These are phyloP conservation scores for Idaea straminata DNA, from an alignment of 2,888 invertebrate species.

Conservation along the genomic window DNA sequence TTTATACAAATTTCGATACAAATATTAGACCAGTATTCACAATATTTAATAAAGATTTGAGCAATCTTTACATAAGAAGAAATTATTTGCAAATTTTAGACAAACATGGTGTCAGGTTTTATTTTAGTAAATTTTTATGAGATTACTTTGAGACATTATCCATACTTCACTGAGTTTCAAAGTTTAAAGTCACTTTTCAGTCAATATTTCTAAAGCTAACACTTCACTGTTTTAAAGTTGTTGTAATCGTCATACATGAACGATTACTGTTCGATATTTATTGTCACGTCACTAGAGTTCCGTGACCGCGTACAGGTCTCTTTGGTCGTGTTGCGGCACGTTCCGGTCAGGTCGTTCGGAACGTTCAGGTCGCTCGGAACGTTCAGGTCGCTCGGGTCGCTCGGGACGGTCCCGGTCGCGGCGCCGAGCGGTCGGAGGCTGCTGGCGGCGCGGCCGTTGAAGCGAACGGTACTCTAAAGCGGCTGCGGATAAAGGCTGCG, in stretches of 20 bases:
- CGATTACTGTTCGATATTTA: conserved; percentile 14
- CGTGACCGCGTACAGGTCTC: conserved; percentile 87
- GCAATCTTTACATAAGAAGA: conserved; percentile 44
- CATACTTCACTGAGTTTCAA: background rate
- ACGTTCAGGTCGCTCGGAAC: conserved; percentile 84
- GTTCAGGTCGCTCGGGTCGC: conserved; percentile 58
- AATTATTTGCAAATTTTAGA: conserved; percentile 10
- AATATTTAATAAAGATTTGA: conserved; percentile 55
- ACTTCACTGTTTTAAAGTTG: background rate
- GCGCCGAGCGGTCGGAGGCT: conserved; percentile 33
- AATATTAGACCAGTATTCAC: conserved; percentile 52
- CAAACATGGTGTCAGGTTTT: background rate
- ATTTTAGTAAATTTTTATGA: background rate
- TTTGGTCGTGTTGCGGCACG: conserved; percentile 53
- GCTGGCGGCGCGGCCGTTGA: conserved; percentile 73
- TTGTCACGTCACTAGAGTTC: conserved; percentile 33
- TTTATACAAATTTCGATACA: conserved; percentile 22
- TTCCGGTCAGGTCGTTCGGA: conserved; percentile 73
- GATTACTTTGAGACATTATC: background rate
- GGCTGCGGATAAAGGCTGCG: conserved; percentile 78
- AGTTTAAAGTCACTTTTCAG: conserved; percentile 8
- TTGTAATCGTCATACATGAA: background rate
- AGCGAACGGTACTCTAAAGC: conserved; percentile 81
- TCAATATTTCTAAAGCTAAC: background rate
- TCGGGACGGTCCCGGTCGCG: conserved; percentile 28